Evolutionary conservation across 2,113 vertebrate species (phyloP), one percentile per base, ranked within the genome.

Genomic region (Felis chaus): DNA sequence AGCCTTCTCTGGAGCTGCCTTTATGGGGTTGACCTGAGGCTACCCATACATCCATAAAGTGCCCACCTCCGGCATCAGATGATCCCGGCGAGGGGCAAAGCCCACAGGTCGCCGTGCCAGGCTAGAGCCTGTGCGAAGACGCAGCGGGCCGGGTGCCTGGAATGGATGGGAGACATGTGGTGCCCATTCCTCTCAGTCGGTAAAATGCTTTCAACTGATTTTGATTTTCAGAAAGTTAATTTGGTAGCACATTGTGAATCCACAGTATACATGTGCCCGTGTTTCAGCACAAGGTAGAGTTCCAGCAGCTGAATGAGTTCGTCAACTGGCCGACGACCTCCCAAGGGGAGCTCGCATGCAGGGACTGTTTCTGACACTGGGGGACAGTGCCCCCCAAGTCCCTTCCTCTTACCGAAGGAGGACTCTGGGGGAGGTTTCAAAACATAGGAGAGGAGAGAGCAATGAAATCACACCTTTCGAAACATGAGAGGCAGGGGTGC

Each of bases 201-300:
- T 76, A 63, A 83, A 86, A 83, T 16, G 15, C 71, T 91, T 63
- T 90, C 93, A 97, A 80, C 50, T 12, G 79, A 89, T 93, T 96
- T 89, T 83, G 94, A 97, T 97, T 86, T 97, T 97, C 63, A 33
- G 36, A 74, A 97, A 96, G n/a, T 41, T 84, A 91, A 97, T 93
- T 90, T 88, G 87, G 80, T 86, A 31, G 87, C 94, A 85, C 50
- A 39, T 48, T 63, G 87, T 0, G 0, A 81, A 91, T 19, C 36
- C 25, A 66, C 92, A 89, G 61, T 50, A 48, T 15, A 61, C 25
- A n/a, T 92, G 82, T 92, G 25, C 55, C 65, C 55, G 57, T 85
- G 41, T 94, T 94, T 92, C 41, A n/a, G 91, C 73, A 31, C 81
- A 48, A 84, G 98, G 89, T 69, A 85, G 91, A 95, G 97, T 98